Conservation (phyloP, 1,140 invertebrate genomes). For the Drosophila kanapiae region DNA sequence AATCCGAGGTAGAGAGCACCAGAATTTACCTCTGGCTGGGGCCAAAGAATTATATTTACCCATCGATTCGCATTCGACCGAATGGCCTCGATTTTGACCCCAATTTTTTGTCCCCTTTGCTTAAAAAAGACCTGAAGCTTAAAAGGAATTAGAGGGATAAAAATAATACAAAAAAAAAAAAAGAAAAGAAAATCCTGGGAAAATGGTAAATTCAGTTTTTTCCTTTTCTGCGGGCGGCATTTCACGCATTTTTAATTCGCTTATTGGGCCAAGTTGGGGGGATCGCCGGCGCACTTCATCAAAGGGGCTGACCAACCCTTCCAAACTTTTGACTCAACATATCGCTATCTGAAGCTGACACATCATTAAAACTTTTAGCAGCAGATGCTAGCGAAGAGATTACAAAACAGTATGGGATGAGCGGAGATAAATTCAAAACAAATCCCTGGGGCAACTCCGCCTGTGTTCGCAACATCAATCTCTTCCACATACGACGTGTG, state of each 20-base stretch:
- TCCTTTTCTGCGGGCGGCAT: slow-evolving; percentile 19
- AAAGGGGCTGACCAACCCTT: slow-evolving; percentile 14
- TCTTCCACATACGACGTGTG: background rate
- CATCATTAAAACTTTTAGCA: slow-evolving; percentile 46
- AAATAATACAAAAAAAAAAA: background rate
- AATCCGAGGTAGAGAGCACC: background rate
- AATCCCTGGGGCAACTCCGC: background rate
- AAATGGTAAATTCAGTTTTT: slow-evolving; percentile 18
- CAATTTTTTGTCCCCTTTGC: slow-evolving; percentile 29
- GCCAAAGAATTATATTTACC: slow-evolving; percentile 34
- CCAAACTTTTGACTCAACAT: background rate
- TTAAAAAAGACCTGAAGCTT: slow-evolving; percentile 5
- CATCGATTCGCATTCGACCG: slow-evolving; percentile 36
- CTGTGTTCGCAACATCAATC: slow-evolving; percentile 25
- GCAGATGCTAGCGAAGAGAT: slow-evolving; percentile 34
- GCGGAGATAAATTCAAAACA: slow-evolving; percentile 8
- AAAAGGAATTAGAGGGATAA: slow-evolving; percentile 40
- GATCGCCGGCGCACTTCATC: slow-evolving; percentile 7
- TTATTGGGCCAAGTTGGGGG: slow-evolving; percentile 10
- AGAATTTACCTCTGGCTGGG: slow-evolving; percentile 9
- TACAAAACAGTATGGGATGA: background rate
- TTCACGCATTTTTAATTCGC: slow-evolving; percentile 43
- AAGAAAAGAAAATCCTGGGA: background rate
- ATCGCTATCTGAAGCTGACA: slow-evolving; percentile 39
- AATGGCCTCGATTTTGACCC: slow-evolving; percentile 19